Base-by-base conservation (phyloP, 2,888 invertebrate species). In the Agrypnus murinus region DNA sequence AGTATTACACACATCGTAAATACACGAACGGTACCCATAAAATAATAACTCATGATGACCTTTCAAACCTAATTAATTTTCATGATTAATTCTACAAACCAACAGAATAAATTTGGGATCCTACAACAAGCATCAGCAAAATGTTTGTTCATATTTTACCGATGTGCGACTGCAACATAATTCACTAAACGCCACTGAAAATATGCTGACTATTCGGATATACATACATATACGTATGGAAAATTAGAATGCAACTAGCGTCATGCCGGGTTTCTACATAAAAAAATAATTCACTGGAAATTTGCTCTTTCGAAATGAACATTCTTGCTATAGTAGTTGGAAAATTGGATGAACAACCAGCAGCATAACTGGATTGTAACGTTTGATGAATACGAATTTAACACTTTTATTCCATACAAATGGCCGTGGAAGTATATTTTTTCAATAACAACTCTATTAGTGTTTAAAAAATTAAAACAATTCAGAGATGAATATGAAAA, bases 51-150 rank as follows among this genome's bases (percentile, higher is more conserved):
- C 50, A 15, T 32, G 50, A 57, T 57, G 38, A 38, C 57, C 38
- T 57, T 36, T 57, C 34, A 36, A 57, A 57, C 36, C 57, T 57
- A 57, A 57, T 57, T 57, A 57, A 57, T 57, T 57, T 57, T 14
- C 15, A 57, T 38, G 57, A 57, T 36, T 53, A 53, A 53, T 53
- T 12, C 32, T 15, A 12, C 32, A 14, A 32, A 53, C n/a, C 32
- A 15, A 53, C 50, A 53, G 31, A 53, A 53, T 32, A 32, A 53
- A 53, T 46, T 19, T 19, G 1, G 46, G 10, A 46, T 46, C 19
- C 17, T 17, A 12, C 19, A 46, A 19, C 46, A 46, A 32, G 50
- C 38, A 38, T 57, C 57, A 57, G 38, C 38, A 38, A 34, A 57
- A 57, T 38, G 38, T 57, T 57, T 57, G 38, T 17, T 15, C 57